phyloP scores from a whole-genome alignment of 2,797 vertebrate genomes.

The Gallirallus australis region DNA sequence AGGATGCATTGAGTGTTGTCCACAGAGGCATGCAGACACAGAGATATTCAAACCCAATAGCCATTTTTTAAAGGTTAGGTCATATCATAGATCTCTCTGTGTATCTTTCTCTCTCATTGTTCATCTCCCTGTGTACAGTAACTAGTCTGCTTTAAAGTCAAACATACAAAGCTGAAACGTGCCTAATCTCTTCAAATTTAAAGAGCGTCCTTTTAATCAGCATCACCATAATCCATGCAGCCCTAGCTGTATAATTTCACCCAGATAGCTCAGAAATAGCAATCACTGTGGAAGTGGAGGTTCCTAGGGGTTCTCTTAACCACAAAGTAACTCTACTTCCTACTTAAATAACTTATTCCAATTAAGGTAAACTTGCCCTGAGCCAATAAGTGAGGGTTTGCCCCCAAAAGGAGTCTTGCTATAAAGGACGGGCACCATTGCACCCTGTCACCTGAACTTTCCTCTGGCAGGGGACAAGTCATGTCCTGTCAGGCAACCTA shows the following conservation, averaged over 20 bases:
- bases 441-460: neutral
- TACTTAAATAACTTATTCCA: conserved; percentile 3
- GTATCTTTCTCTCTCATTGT: neutral
- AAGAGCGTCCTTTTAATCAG: neutral
- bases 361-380: neutral
- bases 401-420: neutral
- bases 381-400: neutral
- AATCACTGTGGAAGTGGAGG: neutral
- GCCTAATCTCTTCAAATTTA: neutral
- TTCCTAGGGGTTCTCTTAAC: neutral
- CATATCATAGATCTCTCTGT: neutral
- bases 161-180: neutral
- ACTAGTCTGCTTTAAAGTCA: neutral
- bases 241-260: neutral
- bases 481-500: neutral
- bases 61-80: conserved; percentile 36
- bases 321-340: neutral
- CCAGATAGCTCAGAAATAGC: neutral
- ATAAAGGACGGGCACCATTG: fast-evolving
- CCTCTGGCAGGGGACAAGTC: neutral
- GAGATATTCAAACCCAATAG: neutral
- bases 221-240: neutral
- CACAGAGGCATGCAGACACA: neutral
- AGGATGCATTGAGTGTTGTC: neutral
- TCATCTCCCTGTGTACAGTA: neutral